phyloP scores from a whole-genome alignment of 2,113 vertebrate genomes.

The Lates calcarifer region DNA sequence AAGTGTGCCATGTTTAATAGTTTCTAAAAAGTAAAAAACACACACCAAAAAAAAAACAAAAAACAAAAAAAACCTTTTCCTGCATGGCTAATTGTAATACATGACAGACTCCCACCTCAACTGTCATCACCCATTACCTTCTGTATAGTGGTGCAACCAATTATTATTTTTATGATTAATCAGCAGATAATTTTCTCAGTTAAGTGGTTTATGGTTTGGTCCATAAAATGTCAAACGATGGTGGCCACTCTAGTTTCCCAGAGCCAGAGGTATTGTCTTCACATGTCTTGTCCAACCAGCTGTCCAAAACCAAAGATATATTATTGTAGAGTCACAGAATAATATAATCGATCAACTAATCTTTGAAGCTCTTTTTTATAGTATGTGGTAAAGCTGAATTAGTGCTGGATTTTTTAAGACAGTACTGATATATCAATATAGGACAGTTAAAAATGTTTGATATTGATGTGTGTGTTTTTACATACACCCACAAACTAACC shows the following conservation, averaged over 20 bases:
- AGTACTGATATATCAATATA: background rate
- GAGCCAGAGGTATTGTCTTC: background rate
- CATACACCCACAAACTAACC: background rate
- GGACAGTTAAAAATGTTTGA: background rate
- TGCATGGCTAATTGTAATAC: constrained; percentile 2
- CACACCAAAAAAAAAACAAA: too few species aligned
- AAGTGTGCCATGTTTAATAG: background rate
- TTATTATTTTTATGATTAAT: background rate
- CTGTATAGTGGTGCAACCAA: background rate
- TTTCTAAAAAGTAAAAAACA: background rate
- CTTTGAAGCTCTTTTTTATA: background rate
- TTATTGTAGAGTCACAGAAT: background rate
- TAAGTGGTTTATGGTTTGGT: background rate
- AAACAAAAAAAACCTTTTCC: background rate
- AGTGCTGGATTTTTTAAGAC: background rate
- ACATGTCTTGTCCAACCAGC: background rate
- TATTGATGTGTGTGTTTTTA: background rate
- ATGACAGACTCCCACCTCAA: background rate
- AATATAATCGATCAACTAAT: too few species aligned
- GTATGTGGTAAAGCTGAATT: background rate
- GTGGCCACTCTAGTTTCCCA: background rate
- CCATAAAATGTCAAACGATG: background rate
- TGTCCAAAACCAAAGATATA: background rate
- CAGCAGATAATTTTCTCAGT: background rate
- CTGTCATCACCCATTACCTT: background rate